Base-by-base conservation (phyloP, 2,888 invertebrate genomes). In the Octonoba sinensis region DNA sequence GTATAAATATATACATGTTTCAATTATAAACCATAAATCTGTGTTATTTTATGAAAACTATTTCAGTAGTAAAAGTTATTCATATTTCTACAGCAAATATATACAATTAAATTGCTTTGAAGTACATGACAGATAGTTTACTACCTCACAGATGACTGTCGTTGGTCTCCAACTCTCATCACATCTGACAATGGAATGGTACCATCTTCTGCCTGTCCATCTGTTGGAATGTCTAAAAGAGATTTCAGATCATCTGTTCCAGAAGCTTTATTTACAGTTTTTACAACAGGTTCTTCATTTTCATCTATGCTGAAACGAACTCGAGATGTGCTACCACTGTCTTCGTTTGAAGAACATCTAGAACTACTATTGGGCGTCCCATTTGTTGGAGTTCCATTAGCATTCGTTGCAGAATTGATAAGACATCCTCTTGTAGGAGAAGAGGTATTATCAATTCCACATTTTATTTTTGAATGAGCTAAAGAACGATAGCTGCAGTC, bases 151-250 rank as follows among this genome's bases (percentile, higher is more conserved):
- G 82, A 67, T n/a, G 76, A 71, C 47, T 69, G 54, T 44, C 67
- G 62, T 51, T 72, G 67, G 36, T 76, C 64, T 65, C 46, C 16
- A 18, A 56, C 22, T 64, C 66, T 46, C 72, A 78, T 78, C 47
- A 73, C 67, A 67, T 90, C 89, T 86, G 90, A 90, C 82, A 91
- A 86, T 27, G 91, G 91, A 79, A 91, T 87, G 3, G 90, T 91
- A 6, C 89, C 87, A 84, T 91, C 91, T 84, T 91, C 90, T 85
- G 87, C 90, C 86, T 91, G 91, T 12, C 91, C 90, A 65, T 89
- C 89, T 11, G 85, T 89, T 0, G 91, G 91, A 85, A 92, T 89
- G 87, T 93, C 93, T 85, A 93, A 90, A 86, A 93, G 88, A 1
- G 88, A 88, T 87, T 89, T 85, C 87, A 87, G 84, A 67, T 88